These are phyloP conservation scores for Stegodyphus mimosarum DNA, from an alignment of 1,140 invertebrate species.

Conservation along the genomic window DNA sequence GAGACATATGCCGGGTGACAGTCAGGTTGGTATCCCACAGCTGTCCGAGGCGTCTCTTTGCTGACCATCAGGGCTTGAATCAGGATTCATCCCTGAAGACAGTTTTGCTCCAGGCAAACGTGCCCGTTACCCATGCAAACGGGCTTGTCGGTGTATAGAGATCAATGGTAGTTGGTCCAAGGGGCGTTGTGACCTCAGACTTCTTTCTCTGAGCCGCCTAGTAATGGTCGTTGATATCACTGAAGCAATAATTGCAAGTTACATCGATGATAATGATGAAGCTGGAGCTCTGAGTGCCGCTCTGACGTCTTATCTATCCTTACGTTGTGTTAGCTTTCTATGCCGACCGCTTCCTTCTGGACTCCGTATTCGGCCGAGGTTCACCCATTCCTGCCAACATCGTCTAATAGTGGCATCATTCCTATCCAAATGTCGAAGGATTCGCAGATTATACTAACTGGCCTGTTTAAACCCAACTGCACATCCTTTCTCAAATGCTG, in stretches of 20 bases:
- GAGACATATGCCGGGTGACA: neutral
- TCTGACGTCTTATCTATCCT: neutral
- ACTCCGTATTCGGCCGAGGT: neutral
- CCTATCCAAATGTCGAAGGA: conserved; percentile 15
- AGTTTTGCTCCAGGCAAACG: neutral
- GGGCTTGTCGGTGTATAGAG: neutral
- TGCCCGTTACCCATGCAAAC: neutral
- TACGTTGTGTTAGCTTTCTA: neutral
- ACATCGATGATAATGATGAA: conserved; percentile 9
- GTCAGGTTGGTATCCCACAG: neutral
- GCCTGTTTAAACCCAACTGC: neutral
- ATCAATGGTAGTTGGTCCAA: conserved; percentile 3
- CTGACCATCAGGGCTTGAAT: neutral
- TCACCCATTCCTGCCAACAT: conserved; percentile 27
- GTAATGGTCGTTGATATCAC: neutral
- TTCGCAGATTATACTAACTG: conserved; percentile 4
- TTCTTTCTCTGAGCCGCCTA: conserved; percentile 9
- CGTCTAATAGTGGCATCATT: conserved; percentile 19
- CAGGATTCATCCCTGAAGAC: conserved; percentile 3
- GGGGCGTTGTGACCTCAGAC: neutral
- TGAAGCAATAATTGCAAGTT: neutral
- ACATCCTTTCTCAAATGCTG: neutral
- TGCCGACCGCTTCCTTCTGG: conserved; percentile 1
- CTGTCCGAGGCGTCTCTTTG: neutral
- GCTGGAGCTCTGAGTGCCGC: neutral